These are phyloP conservation scores for Hydroisotoma schaefferi DNA, from an alignment of 2,888 invertebrate species.

Conservation along the genomic window DNA sequence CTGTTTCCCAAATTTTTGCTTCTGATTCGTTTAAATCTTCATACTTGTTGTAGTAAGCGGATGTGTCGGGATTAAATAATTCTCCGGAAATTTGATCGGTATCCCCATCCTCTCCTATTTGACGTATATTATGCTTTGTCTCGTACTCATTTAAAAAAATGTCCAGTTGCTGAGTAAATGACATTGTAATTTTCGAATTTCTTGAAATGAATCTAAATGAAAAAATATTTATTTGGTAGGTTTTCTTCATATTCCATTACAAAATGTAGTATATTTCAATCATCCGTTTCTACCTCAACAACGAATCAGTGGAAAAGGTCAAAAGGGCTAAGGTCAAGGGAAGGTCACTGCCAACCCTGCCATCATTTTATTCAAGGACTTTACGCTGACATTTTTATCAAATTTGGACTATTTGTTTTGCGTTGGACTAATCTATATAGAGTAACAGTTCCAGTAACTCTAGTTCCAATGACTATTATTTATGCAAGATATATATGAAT, in stretches of 20 bases:
- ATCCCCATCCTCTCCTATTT: slow-evolving; percentile 13
- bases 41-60: not conserved
- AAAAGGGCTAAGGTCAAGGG: too few relatives aligned
- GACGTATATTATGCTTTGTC: slow-evolving; percentile 5
- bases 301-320: too few relatives aligned
- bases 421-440: too few relatives aligned
- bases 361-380: too few relatives aligned
- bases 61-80: slow-evolving; percentile 8
- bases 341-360: too few relatives aligned
- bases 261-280: not conserved
- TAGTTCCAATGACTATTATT: too few relatives aligned
- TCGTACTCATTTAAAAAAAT: slow-evolving; percentile 23
- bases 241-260: not conserved
- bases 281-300: too few relatives aligned
- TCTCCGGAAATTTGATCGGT: not conserved
- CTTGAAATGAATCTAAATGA: not conserved
- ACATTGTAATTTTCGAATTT: not conserved
- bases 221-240: not conserved
- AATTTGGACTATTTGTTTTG: too few relatives aligned
- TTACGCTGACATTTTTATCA: too few relatives aligned
- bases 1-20: slow-evolving; percentile 4
- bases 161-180: slow-evolving; percentile 21
- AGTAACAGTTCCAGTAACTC: too few relatives aligned
- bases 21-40: not conserved
- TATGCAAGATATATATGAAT: too few relatives aligned